Evolutionary conservation across 1,140 invertebrate genomes (phyloP).

Genomic region (Drosophila fuyamai): DNA sequence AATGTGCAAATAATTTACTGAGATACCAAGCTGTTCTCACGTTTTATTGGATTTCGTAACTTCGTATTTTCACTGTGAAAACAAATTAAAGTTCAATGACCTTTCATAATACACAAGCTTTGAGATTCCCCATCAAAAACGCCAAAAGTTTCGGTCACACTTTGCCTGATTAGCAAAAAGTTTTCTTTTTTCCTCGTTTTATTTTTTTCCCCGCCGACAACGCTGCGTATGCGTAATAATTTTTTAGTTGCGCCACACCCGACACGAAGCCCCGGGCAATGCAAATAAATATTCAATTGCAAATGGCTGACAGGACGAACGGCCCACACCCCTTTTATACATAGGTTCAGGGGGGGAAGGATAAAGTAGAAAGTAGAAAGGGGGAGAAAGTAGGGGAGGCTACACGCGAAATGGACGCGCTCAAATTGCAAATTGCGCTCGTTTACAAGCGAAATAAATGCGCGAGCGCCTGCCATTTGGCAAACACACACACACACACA

Average conservation of each 20-base stretch:
- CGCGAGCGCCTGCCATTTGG: slow-evolving; percentile 61
- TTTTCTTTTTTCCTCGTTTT: not conserved
- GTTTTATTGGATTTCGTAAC: no score
- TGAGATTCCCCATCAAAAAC: not conserved
- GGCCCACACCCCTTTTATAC: not conserved
- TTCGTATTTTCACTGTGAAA: no score
- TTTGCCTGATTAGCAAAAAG: slow-evolving; percentile 29
- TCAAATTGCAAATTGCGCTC: slow-evolving; percentile 77
- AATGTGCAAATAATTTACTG: no score
- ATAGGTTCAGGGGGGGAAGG: not conserved
- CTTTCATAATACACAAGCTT: not conserved
- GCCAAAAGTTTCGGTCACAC: slow-evolving; percentile 17
- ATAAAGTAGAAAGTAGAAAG: not conserved
- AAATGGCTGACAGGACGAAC: slow-evolving; percentile 35
- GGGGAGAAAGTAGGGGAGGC: not conserved
- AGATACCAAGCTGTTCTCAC: no score
- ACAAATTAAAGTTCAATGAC: not conserved
- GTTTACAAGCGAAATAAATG: slow-evolving; percentile 77
- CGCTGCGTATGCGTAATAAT: slow-evolving; percentile 62
- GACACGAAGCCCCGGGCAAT: slow-evolving; percentile 14
- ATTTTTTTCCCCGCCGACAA: slow-evolving; percentile 1
- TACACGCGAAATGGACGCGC: slow-evolving; percentile 59
- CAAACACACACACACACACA: slow-evolving; percentile 17
- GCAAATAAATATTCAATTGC: slow-evolving; percentile 76
- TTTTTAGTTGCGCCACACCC: slow-evolving; percentile 67